Base-by-base conservation (phyloP, 2,797 vertebrate species). In the Melanotaenia maccullochi region DNA sequence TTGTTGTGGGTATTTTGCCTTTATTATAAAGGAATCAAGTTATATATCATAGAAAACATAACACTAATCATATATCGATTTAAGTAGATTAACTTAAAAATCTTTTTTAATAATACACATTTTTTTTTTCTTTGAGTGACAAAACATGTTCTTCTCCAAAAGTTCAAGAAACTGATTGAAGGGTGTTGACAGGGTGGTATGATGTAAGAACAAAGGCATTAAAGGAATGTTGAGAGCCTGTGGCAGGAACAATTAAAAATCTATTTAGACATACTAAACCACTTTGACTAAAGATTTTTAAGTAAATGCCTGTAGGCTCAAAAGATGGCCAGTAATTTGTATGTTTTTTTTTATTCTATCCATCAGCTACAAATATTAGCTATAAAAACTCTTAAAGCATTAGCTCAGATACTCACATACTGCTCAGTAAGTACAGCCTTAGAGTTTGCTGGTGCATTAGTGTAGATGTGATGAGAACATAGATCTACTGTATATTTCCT, bases 401-500 rank as follows among this genome's bases (percentile, higher is more conserved):
- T 52, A 25, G 24, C 24, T 14, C 13, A 28, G 51, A 13, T 16
- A 24, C 4, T 54, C 12, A 8, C 1, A 38, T 14, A 4, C 35
- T 7, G 3, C 22, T 60, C 5, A 38, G 35, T 22, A 24, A n/a
- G 3, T 36, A 11, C 25, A 63, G 13, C 5, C 24, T 65, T 9
- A 5, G 47, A 61, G 32, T 36, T 24, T 25, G 13, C 14, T 59
- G 42, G 13, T 25, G n/a, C 12, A 32, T 38, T 44, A 20, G 8
- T 33, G 0, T 3, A 30, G 14, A 0, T 51, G 30, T 12, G 64
- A 79, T 68, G 59, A 60, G 40, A 60, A 68, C 60, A 49, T 51
- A 63, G 49, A 76, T 64, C 55, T 38, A 35, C 22, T 20, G 32
- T 58, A 9, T 44, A 55, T 52, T 65, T 75, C 57, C 14, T 57